These are phyloP conservation scores for Campylorhamphus procurvoides DNA, from an alignment of 2,113 vertebrate species.

Conservation along the genomic window DNA sequence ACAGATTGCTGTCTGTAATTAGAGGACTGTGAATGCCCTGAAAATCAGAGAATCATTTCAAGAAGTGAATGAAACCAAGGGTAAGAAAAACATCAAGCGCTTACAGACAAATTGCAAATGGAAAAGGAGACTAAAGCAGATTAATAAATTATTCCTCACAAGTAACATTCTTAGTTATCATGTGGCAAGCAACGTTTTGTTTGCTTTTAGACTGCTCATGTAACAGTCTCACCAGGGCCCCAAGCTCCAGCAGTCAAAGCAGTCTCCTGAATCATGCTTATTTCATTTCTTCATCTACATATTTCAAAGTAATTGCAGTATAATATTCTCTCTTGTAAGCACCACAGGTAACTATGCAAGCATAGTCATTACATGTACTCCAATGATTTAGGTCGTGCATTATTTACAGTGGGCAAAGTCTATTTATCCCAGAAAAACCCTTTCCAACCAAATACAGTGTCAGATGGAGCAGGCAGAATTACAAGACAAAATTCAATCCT, in stretches of 20 bases:
- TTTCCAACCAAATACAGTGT: background rate
- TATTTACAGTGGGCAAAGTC: background rate
- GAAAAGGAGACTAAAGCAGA: background rate
- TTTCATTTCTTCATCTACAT: background rate
- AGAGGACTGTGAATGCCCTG: background rate
- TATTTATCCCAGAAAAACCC: background rate
- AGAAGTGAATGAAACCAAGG: background rate
- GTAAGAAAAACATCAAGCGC: background rate
- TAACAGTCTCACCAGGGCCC: background rate
- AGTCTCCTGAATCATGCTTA: background rate
- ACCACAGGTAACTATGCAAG: background rate
- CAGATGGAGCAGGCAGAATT: background rate
- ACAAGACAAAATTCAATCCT: background rate
- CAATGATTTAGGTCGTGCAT: background rate
- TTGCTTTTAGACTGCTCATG: background rate
- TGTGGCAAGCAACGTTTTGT: background rate
- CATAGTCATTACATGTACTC: background rate
- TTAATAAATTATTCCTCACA: slow-evolving; percentile 18
- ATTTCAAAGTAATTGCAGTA: slow-evolving; percentile 40
- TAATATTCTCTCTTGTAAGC: slow-evolving; percentile 14
- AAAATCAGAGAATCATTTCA: slow-evolving; percentile 14
- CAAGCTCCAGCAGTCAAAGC: slow-evolving; percentile 14
- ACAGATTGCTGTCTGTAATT: background rate
- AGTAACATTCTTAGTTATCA: background rate
- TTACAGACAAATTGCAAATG: slow-evolving; percentile 22